Evolutionary conservation across 2,797 vertebrate genomes (phyloP).

Genomic region (Aotus griseimembra): DNA sequence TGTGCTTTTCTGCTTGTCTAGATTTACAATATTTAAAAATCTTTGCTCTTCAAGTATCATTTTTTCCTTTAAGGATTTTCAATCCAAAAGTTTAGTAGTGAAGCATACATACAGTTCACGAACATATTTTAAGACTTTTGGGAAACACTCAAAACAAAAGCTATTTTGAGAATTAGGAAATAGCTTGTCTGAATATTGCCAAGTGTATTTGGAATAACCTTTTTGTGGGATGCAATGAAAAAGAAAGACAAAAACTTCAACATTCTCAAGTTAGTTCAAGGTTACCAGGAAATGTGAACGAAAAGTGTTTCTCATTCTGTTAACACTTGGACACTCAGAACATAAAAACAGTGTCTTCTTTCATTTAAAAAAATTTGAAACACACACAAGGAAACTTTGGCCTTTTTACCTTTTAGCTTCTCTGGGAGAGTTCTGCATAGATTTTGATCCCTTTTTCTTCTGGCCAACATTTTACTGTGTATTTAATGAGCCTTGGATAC

Average conservation of each 20-base stretch:
- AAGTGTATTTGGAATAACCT: constrained; percentile 85
- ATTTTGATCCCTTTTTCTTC: constrained; percentile 31
- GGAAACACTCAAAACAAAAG: constrained; percentile 86
- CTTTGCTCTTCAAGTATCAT: constrained; percentile 59
- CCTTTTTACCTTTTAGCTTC: constrained; percentile 62
- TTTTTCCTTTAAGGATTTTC: constrained; percentile 77
- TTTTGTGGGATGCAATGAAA: constrained; percentile 79
- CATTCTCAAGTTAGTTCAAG: constrained; percentile 74
- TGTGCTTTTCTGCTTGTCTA: constrained; percentile 46
- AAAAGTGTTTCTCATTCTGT: constrained; percentile 69
- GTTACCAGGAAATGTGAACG: constrained; percentile 70
- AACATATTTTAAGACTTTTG: constrained; percentile 84
- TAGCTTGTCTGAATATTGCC: constrained; percentile 85
- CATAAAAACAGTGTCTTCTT: constrained; percentile 64
- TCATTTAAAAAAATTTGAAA: constrained; percentile 56
- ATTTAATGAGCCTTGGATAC: constrained; percentile 52
- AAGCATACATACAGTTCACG: constrained; percentile 72
- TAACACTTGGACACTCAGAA: constrained; percentile 62
- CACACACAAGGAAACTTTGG: constrained; percentile 57
- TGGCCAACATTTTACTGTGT: constrained; percentile 32
- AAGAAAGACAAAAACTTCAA: constrained; percentile 80
- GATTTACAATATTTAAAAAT: constrained; percentile 70
- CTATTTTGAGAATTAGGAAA: constrained; percentile 88
- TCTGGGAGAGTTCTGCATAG: neutral
- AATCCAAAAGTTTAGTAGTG: constrained; percentile 69